Conservation (phyloP, 2,113 vertebrate species). For the Epinephelus lanceolatus region DNA sequence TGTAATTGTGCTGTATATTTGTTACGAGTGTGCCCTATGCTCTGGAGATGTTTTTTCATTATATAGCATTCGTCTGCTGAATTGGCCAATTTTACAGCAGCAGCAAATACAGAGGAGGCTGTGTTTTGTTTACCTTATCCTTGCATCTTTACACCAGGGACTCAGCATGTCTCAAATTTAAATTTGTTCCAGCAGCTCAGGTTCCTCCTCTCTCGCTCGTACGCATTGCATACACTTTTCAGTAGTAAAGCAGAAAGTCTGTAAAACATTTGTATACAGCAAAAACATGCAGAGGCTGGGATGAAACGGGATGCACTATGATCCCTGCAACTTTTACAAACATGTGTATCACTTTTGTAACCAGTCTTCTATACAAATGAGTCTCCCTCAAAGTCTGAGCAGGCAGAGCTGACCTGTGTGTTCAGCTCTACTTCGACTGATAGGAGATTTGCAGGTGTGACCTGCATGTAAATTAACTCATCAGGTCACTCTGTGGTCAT, state of each 20-base stretch:
- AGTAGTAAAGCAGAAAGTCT: background rate
- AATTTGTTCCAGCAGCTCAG: background rate
- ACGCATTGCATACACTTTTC: background rate
- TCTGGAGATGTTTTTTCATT: conserved; percentile 9
- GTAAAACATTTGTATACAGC: background rate
- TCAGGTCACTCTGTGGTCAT: background rate
- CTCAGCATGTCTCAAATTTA: background rate
- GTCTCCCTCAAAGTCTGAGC: background rate
- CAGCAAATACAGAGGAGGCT: background rate
- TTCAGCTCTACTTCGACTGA: conserved; percentile 14
- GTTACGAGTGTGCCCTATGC: background rate
- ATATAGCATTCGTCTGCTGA: background rate
- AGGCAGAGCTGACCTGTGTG: background rate
- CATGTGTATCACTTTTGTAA: background rate
- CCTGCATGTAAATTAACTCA: conserved; percentile 29
- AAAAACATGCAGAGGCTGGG: background rate
- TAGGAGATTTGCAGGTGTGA: conserved; percentile 10
- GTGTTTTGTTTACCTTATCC: conserved; percentile 13
- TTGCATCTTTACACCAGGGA: conserved; percentile 1
- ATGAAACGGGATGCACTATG: background rate
- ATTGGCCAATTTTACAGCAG: background rate
- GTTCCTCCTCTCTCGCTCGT: background rate
- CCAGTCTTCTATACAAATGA: conserved; percentile 33
- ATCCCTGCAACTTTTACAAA: background rate
- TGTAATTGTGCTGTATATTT: background rate